phyloP scores from a whole-genome alignment of 2,797 vertebrate genomes.

The Huso huso region DNA sequence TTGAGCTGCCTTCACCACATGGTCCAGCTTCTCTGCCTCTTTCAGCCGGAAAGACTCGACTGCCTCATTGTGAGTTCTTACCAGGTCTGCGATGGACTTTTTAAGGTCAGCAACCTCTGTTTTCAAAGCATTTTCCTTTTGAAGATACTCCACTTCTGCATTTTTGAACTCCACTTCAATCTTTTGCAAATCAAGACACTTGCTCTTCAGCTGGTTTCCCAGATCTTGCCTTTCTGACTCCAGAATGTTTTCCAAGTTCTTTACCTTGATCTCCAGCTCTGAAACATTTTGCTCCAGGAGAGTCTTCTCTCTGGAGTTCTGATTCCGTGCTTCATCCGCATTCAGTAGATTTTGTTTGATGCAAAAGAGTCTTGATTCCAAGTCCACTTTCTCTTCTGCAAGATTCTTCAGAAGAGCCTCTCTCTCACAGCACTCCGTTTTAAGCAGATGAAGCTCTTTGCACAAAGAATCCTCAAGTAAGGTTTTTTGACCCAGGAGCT shows the following conservation, averaged over 20 bases:
- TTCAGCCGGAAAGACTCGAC: slow-evolving; percentile 40
- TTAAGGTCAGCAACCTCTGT: slow-evolving; percentile 43
- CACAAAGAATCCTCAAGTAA: slow-evolving; percentile 36
- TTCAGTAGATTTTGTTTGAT: slow-evolving; percentile 44
- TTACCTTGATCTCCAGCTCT: slow-evolving; percentile 49
- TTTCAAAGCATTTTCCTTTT: slow-evolving; percentile 41
- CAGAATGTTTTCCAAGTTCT: slow-evolving; percentile 52
- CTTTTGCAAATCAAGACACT: slow-evolving; percentile 51
- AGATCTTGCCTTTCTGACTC: slow-evolving; percentile 62
- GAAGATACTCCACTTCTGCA: slow-evolving; percentile 52
- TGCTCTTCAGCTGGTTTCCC: slow-evolving; percentile 57
- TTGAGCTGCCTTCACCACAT: slow-evolving; percentile 38
- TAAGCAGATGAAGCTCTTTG: slow-evolving; percentile 40
- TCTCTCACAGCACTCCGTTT: slow-evolving; percentile 45
- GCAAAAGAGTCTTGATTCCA: slow-evolving; percentile 48
- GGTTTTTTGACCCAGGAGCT: slow-evolving; percentile 48
- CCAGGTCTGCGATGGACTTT: slow-evolving; percentile 41
- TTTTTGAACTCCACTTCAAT: slow-evolving; percentile 54
- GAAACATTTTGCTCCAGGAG: slow-evolving; percentile 44
- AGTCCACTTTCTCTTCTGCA: slow-evolving; percentile 47
- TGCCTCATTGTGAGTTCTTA: slow-evolving; percentile 39
- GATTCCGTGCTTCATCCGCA: slow-evolving; percentile 47
- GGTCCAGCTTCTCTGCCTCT: slow-evolving; percentile 30
- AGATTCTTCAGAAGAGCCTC: slow-evolving; percentile 33
- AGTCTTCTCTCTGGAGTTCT: slow-evolving; percentile 42